Evolutionary conservation across 2,113 vertebrate species (phyloP).

Genomic region (Dromiciops gliroides): DNA sequence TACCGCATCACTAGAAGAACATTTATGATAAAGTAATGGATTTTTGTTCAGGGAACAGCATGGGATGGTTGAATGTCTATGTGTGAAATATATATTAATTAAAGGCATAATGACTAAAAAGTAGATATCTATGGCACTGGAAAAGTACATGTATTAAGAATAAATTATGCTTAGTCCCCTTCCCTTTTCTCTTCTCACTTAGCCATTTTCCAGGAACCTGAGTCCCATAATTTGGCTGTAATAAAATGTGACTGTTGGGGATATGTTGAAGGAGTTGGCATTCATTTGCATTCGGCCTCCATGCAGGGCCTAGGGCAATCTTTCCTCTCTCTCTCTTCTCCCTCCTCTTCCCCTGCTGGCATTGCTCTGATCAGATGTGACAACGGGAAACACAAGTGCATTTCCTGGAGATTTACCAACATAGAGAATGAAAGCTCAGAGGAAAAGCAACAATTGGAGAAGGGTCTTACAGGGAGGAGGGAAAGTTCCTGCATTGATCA

Average conservation of each 20-base stretch:
- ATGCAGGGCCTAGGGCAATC: conserved; percentile 82
- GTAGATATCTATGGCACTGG: neutral
- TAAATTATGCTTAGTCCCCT: conserved; percentile 63
- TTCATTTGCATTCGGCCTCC: conserved; percentile 84
- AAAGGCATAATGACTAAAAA: neutral
- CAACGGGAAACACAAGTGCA: conserved; percentile 86
- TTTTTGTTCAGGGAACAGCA: neutral
- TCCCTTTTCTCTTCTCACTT: conserved; percentile 25
- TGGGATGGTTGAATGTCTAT: neutral
- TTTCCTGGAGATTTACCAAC: conserved; percentile 86
- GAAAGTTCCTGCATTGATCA: conserved; percentile 81
- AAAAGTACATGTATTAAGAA: conserved; percentile 53
- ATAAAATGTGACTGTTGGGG: conserved; percentile 86
- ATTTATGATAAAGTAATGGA: neutral
- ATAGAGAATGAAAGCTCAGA: conserved; percentile 82
- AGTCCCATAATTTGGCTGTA: conserved; percentile 80
- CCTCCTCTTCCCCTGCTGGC: conserved; percentile 69
- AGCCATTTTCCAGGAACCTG: conserved; percentile 79
- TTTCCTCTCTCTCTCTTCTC: conserved; percentile 64
- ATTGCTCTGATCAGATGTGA: conserved; percentile 88
- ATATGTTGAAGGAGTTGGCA: conserved; percentile 82
- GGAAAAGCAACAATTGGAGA: conserved; percentile 81
- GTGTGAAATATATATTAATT: neutral
- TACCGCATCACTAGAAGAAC: neutral
- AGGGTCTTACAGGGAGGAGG: conserved; percentile 61